Base-by-base conservation (phyloP, 1,140 invertebrate species). In the Paracyclopina nana region DNA sequence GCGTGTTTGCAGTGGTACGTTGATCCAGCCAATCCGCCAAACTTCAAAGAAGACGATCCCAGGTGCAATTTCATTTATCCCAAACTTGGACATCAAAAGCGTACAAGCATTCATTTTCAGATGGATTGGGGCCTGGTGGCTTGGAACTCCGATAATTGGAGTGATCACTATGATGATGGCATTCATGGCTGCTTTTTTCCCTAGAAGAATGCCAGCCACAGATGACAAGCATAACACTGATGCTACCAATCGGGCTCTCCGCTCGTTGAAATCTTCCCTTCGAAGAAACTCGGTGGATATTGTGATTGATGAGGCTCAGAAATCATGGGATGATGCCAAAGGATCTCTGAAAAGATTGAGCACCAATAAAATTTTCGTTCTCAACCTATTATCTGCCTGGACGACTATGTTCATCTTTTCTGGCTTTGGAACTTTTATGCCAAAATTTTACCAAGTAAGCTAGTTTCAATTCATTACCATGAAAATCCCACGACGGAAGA, bases 391-490 rank as follows among this genome's bases (percentile, higher is more conserved):
- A 0, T 71, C 76, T 1, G 68, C 71, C 0, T 70, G 78, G 1
- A 78, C 78, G 56, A 78, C 78, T 58, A 68, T 78, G 11, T 70
- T 80, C 55, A 77, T 77, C 0, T 76, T 76, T 55, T 74, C 76
- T 61, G 78, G 78, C 0, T 80, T 78, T 56, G 78, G 74, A 71
- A 77, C 79, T 6, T 80, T 78, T 56, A 70, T 78, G 61, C 78
- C 78, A 0, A 80, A 80, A 59, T 81, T 80, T 52, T n/a, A n/a
- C n/a, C n/a, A n/a, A n/a, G n/a, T n/a, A n/a, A 77, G 80, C 46
- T 77, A 80, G 62, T 74, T 73, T 0, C 77, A 79, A 60, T 81
- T 79, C 58, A 70, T 73, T 2, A 44, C 27, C 18, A 52, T n/a
- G n/a, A n/a, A n/a, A n/a, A n/a, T n/a, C n/a, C n/a, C n/a, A n/a